phyloP scores from a whole-genome alignment of 1,140 invertebrate genomes.

The Pogonus chalceus region DNA sequence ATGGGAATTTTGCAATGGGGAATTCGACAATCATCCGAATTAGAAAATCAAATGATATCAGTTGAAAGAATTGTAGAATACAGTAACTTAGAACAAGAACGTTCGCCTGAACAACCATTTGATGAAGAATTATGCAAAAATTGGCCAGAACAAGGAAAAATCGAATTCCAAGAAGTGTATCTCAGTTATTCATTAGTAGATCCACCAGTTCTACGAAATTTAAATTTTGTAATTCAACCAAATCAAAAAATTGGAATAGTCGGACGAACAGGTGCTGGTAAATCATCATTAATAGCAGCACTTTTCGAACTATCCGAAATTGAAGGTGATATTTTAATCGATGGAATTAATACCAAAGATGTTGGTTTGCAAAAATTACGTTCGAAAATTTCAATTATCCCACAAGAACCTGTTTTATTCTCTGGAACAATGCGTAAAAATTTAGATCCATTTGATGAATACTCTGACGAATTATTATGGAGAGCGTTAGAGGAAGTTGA shows the following conservation, averaged over 20 bases:
- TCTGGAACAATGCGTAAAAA: conserved; percentile 44
- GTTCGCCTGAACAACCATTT: conserved; percentile 31
- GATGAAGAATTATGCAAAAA: conserved; percentile 50
- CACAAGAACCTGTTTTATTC: conserved; percentile 51
- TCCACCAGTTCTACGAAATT: conserved; percentile 50
- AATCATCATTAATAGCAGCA: conserved; percentile 72
- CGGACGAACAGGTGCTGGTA: conserved; percentile 79
- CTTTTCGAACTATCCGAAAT: conserved; percentile 59
- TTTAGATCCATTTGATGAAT: conserved; percentile 44
- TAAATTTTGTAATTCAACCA: conserved; percentile 51
- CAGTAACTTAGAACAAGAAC: conserved; percentile 56
- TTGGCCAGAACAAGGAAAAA: conserved; percentile 59
- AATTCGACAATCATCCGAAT: conserved; percentile 69
- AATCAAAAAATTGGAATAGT: conserved; percentile 72
- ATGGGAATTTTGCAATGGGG: conserved; percentile 80
- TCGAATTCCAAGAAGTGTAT: conserved; percentile 52
- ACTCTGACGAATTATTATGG: conserved; percentile 37
- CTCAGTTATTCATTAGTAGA: conserved; percentile 48
- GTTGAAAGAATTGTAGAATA: conserved; percentile 72
- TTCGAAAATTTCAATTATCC: conserved; percentile 53
- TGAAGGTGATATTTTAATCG: conserved; percentile 52
- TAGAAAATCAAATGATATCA: conserved; percentile 75
- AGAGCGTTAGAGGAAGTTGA: conserved; percentile 30
- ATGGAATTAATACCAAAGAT: conserved; percentile 47
- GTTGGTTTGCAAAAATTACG: conserved; percentile 49